A percentile compares a stretch with the other conserved stretches of the same genome.
phyloP scores from a whole-genome alignment of 2,797 vertebrate genomes.

The Eupleurogrammus muticus region DNA sequence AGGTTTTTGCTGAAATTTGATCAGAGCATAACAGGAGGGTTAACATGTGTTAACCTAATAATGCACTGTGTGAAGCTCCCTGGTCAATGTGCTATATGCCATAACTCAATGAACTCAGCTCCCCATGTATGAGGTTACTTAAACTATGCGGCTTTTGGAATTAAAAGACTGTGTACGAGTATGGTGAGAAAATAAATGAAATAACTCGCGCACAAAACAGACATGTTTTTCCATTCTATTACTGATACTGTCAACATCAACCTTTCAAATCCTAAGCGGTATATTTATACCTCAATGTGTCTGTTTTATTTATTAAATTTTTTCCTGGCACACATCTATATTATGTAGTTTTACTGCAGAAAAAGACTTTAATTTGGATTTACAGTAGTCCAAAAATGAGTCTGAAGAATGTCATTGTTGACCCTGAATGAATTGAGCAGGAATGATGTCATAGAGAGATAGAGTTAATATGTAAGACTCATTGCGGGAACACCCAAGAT shows the following conservation, averaged over 20 bases:
- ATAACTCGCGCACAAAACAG: not conserved
- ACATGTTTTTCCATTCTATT: constrained; percentile 12
- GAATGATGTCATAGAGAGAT: not conserved
- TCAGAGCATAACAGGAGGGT: too few species aligned
- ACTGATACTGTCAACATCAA: constrained; percentile 16
- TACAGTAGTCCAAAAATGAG: too few species aligned
- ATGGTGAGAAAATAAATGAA: constrained; percentile 7
- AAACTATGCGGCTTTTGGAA: constrained; percentile 24
- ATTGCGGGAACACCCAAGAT: not conserved
- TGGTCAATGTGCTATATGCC: not conserved
- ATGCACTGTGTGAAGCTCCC: constrained; percentile 23
- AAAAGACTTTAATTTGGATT: not conserved
- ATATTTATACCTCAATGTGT: constrained; percentile 1
- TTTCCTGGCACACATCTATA: too few species aligned
- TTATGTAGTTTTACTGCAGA: not conserved
- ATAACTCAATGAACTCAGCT: constrained; percentile 12
- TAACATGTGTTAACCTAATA: too few species aligned
- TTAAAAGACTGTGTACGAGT: constrained; percentile 11
- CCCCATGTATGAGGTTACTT: constrained; percentile 3
- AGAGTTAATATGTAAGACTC: not conserved
- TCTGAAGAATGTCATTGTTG: not conserved
- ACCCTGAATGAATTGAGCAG: not conserved
- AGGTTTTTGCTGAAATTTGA: too few species aligned
- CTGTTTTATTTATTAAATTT: not conserved
- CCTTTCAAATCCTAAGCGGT: constrained; percentile 21